These are phyloP conservation scores for Enteromius paludinosus DNA, from an alignment of 2,797 vertebrate genomes.

Conservation along the genomic window DNA sequence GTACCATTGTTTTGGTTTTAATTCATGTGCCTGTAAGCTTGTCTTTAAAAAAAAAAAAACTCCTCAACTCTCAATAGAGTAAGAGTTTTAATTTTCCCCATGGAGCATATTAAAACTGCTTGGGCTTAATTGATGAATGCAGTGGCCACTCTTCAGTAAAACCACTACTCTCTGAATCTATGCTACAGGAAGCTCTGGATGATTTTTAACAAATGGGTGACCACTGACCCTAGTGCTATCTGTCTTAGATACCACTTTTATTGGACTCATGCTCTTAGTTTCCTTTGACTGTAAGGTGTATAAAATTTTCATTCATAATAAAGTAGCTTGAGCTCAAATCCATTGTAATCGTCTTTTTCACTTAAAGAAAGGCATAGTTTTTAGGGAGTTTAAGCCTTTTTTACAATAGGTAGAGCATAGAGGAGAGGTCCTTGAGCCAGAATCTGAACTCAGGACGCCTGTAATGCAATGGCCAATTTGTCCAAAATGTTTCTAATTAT, in stretches of 20 bases:
- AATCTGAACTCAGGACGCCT: not conserved
- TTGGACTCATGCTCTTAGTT: conserved; percentile 16
- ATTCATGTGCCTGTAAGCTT: not conserved
- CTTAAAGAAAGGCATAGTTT: not conserved
- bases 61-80: not conserved
- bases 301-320: conserved; percentile 22
- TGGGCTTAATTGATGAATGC: not conserved
- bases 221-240: not conserved
- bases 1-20: not conserved
- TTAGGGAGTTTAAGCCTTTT: not conserved
- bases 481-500: too few species aligned
- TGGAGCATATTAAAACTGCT: not conserved
- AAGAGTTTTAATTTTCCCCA: not conserved
- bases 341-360: not conserved
- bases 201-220: conserved; percentile 4
- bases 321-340: conserved; percentile 27
- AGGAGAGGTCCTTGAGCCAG: not conserved
- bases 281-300: conserved; percentile 21
- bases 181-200: not conserved
- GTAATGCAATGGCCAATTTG: not conserved
- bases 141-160: not conserved
- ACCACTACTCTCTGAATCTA: not conserved
- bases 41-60: not conserved
- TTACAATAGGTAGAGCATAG: not conserved
- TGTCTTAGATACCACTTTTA: conserved; percentile 15